These are phyloP conservation scores for Bombus polaris DNA, from an alignment of 1,140 invertebrate species.

Conservation along the genomic window DNA sequence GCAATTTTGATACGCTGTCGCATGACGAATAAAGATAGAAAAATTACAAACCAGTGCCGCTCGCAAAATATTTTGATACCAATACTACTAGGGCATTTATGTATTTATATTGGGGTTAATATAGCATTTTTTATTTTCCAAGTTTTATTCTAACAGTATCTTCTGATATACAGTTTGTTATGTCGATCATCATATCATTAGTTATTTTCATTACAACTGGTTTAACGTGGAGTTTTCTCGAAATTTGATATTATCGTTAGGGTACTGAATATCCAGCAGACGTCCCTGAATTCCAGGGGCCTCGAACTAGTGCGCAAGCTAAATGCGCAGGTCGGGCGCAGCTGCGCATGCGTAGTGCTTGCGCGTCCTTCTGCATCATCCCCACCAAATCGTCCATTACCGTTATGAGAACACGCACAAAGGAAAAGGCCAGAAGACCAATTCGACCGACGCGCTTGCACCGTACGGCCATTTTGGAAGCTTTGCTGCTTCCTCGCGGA, in stretches of 20 bases:
- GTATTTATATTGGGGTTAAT: not conserved
- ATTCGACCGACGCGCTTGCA: slow-evolving; percentile 80
- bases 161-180: not conserved
- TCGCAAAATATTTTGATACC: not conserved
- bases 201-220: not conserved
- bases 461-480: slow-evolving; percentile 83
- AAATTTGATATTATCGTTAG: slow-evolving; percentile 6
- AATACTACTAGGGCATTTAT: no score
- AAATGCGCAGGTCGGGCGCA: slow-evolving; percentile 63
- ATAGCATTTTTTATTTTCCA: not conserved
- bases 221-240: no score
- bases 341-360: slow-evolving; percentile 78
- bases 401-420: slow-evolving; percentile 81
- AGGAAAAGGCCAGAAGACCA: slow-evolving; percentile 78
- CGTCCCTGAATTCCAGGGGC: slow-evolving; percentile 69
- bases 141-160: not conserved
- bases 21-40: not conserved
- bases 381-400: slow-evolving; percentile 69
- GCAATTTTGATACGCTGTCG: not conserved
- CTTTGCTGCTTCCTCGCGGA: slow-evolving; percentile 78
- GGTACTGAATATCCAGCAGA: slow-evolving; percentile 50
- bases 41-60: not conserved
- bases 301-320: slow-evolving; percentile 62
- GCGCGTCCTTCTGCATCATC: slow-evolving; percentile 78
- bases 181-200: not conserved